These are phyloP conservation scores for Drosophila orosa DNA, from an alignment of 1,140 invertebrate genomes.

Conservation along the genomic window DNA sequence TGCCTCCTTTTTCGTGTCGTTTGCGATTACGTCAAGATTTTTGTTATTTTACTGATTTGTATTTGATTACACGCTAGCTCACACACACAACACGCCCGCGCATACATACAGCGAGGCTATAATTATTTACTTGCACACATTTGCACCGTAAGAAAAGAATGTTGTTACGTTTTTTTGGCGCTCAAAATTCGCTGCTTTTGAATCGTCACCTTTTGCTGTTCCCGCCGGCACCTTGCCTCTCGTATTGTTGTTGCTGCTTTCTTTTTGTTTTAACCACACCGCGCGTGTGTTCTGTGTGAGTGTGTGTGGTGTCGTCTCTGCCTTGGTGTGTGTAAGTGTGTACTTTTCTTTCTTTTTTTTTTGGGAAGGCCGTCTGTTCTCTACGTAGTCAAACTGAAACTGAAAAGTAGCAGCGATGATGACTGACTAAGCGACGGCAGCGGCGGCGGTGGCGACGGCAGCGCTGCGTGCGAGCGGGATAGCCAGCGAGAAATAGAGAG, in stretches of 20 bases:
- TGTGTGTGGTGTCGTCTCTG: neutral
- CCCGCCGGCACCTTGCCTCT: constrained; percentile 11
- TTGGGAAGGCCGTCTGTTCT: constrained; percentile 51
- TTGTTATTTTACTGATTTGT: constrained; percentile 77
- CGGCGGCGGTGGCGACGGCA: constrained; percentile 17
- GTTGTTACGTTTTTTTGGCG: constrained; percentile 55
- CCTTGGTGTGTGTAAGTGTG: constrained; percentile 11
- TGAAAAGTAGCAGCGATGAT: constrained; percentile 71
- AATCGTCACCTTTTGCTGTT: constrained; percentile 38
- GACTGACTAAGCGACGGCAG: constrained; percentile 64
- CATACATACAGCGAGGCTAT: constrained; percentile 27
- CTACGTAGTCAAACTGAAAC: constrained; percentile 61
- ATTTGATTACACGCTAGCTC: constrained; percentile 68
- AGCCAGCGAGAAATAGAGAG: constrained; percentile 1
- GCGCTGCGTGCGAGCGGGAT: constrained; percentile 18
- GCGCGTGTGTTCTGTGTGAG: neutral
- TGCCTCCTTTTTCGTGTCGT: constrained; percentile 47
- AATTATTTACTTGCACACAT: constrained; percentile 59
- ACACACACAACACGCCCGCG: neutral
- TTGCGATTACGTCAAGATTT: constrained; percentile 81
- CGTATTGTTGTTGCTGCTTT: constrained; percentile 21
- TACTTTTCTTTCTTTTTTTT: constrained; percentile 42
- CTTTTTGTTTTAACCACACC: constrained; percentile 20
- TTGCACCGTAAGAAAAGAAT: constrained; percentile 25
- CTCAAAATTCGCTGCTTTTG: constrained; percentile 59